A percentile compares a stretch with the other conserved stretches of the same genome.
phyloP scores from a whole-genome alignment of 2,888 invertebrate species.

The Phoenoteleia sp. region DNA sequence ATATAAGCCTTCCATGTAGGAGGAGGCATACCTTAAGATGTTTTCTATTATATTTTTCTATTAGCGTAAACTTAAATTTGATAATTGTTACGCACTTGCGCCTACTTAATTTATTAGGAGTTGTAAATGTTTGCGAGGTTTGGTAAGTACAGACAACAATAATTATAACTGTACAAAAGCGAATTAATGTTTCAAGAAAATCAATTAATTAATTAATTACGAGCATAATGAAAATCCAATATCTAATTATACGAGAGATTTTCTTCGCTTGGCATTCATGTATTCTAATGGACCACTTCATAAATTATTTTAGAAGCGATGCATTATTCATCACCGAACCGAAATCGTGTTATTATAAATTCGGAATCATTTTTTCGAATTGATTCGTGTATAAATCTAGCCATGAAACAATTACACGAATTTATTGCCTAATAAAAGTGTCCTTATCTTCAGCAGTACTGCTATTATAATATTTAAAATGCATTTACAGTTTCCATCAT shows the following conservation, averaged over 20 bases:
- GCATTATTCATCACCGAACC: neutral
- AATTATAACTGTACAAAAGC: no score
- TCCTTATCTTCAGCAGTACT: no score
- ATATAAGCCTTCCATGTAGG: no score
- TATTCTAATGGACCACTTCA: conserved; percentile 1
- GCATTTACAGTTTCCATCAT: no score
- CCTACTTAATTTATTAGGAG: conserved; percentile 1
- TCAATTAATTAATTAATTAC: conserved; percentile 16
- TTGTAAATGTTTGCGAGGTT: neutral
- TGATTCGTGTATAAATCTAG: neutral
- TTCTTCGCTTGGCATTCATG: conserved; percentile 7
- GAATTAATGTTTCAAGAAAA: conserved; percentile 18
- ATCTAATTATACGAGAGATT: conserved; percentile 9
- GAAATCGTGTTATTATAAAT: neutral
- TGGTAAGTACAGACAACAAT: no score
- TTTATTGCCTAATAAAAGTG: neutral
- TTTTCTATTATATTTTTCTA: no score
- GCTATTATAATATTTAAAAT: no score
- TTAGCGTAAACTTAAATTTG: no score
- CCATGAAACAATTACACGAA: neutral
- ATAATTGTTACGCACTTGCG: no score
- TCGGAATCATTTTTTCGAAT: neutral
- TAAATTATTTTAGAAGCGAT: conserved; percentile 3
- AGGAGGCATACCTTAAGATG: no score
- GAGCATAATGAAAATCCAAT: conserved; percentile 5